These are phyloP conservation scores for Agapostemon virescens DNA, from an alignment of 2,888 invertebrate species.

Conservation along the genomic window DNA sequence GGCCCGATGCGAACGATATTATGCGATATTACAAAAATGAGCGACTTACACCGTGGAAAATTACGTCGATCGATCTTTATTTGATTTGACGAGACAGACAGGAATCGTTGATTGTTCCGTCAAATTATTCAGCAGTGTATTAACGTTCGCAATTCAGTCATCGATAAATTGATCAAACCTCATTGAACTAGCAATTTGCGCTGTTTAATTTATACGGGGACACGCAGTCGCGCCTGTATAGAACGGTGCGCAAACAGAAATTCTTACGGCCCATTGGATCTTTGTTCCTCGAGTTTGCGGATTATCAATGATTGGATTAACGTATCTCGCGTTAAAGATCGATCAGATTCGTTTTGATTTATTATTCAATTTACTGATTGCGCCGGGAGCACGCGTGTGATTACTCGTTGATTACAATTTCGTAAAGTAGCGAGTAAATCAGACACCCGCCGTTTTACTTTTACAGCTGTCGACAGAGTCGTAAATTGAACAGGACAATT, in stretches of 20 bases:
- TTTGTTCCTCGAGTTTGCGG: constrained; percentile 27
- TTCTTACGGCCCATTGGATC: constrained; percentile 20
- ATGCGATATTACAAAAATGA: neutral
- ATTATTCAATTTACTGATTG: constrained; percentile 39
- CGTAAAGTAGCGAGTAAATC: constrained; percentile 8
- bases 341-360: constrained; percentile 34
- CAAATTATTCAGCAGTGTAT: constrained; percentile 47
- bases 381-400: neutral
- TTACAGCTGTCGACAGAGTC: neutral
- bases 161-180: constrained; percentile 38
- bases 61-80: constrained; percentile 17
- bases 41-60: neutral
- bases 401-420: constrained; percentile 13
- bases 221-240: neutral
- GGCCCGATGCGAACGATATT: neutral
- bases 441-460: neutral
- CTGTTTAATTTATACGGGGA: constrained; percentile 33
- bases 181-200: constrained; percentile 35
- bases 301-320: constrained; percentile 42
- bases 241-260: constrained; percentile 38
- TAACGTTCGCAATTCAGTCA: constrained; percentile 30
- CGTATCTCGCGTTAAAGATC: constrained; percentile 10
- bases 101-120: constrained; percentile 25
- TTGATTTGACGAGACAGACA: constrained; percentile 7
- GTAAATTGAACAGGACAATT: neutral